Evolutionary conservation across 2,888 invertebrate genomes (phyloP), one percentile per base, ranked within the genome.

Genomic region (Zele albiditarsus): DNA sequence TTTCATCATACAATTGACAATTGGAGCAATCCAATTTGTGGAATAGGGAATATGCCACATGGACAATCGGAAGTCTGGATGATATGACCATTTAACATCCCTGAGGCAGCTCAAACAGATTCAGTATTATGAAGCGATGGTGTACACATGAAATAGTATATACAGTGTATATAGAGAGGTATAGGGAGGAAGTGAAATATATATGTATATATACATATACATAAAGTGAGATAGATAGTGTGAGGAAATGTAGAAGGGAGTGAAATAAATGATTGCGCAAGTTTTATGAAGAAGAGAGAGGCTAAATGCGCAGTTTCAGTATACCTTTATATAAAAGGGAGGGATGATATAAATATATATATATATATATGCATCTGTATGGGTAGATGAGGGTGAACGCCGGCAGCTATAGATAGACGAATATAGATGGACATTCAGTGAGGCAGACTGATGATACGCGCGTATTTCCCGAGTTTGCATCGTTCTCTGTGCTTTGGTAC

Each of bases 81-180:
- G 85, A 46, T 82, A 86, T 85, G 85, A 84, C 86, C 84, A 87
- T 86, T 88, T 87, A 87, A 88, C 87, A 86, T 87, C 87, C 88
- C 88, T 83, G 84, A 87, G 89, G 88, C 88, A 84, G 83, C 85
- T 87, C 88, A 88, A 88, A 88, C 84, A 87, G 85, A 87, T 88
- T 87, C 86, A 85, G 85, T 83, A 87, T 88, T 87, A 87, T 84
- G 86, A 82, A 83, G 84, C 84, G 82, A 82, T 80, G 80, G 83
- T 84, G 85, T 82, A 87, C 82, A 85, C 82, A 81, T 74, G 77
- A 74, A 33, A 49, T 65, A 8, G 67, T 12, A 71, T 23, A 53
- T 53, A 10, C 53, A 20, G 20, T 53, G n/a, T 20, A 53, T 10
- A 38, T 38, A 38, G 10, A 38, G 38, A 38, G 38, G 38, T 12